These are phyloP conservation scores for Eptesicus fuscus DNA, from an alignment of 2,113 vertebrate species.

Conservation along the genomic window DNA sequence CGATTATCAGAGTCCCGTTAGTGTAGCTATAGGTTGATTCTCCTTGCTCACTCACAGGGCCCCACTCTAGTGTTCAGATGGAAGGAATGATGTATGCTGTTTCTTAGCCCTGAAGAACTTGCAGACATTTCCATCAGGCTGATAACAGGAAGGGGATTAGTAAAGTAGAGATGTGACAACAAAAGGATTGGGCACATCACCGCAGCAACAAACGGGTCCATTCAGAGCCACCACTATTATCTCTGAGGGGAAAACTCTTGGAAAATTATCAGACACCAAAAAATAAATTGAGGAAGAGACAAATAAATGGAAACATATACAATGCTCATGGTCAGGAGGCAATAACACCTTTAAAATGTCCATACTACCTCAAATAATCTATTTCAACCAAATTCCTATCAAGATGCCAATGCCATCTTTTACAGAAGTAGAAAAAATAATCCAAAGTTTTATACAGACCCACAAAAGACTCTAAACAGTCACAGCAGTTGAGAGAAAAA, in stretches of 20 bases:
- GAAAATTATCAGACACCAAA: not conserved
- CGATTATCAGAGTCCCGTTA: slow-evolving; percentile 82
- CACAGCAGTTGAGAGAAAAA: no score
- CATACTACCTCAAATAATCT: not conserved
- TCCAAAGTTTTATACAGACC: no score
- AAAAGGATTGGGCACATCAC: slow-evolving; percentile 91
- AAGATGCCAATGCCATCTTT: not conserved
- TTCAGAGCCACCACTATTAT: slow-evolving; percentile 95
- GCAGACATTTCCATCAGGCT: slow-evolving; percentile 87
- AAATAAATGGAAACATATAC: not conserved
- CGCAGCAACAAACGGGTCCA: slow-evolving; percentile 98
- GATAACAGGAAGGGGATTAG: slow-evolving; percentile 92
- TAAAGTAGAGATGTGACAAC: slow-evolving; percentile 86
- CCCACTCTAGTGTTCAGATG: slow-evolving; percentile 84
- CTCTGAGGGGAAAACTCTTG: slow-evolving; percentile 80
- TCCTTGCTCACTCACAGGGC: slow-evolving; percentile 74
- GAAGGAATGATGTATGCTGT: slow-evolving; percentile 86
- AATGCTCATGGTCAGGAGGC: not conserved
- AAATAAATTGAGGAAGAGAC: not conserved
- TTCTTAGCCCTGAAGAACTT: slow-evolving; percentile 89
- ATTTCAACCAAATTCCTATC: not conserved
- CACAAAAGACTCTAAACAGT: no score
- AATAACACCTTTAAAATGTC: not conserved
- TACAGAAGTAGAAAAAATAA: not conserved
- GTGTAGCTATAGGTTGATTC: slow-evolving; percentile 80